Evolutionary conservation across 2,113 vertebrate species (phyloP), one percentile per base, ranked within the genome.

Genomic region (Indri indri): DNA sequence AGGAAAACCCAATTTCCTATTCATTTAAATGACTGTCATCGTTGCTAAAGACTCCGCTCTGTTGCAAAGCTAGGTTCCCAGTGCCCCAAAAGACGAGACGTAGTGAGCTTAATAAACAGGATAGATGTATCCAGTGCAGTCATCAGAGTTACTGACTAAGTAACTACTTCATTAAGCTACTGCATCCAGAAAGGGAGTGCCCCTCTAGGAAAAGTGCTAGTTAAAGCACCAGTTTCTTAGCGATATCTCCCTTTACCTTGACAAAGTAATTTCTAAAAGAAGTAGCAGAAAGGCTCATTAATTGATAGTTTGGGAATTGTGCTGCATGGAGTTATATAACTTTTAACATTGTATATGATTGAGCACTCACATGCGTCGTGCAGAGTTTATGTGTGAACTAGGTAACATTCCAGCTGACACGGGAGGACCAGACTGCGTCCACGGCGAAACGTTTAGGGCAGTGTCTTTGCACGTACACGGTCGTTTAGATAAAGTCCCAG

Each of bases 401-500:
- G 79, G 52, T 52, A 63, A 3, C 34, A 1, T 57, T 91, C 63
- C 10, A 63, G 84, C 45, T 1, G 0, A 2, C 32, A 3, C n/a
- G 3, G 13, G 82, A 84, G 37, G 34, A 2, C 52, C 23, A 23
- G 7, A 42, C 13, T 23, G 5, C 7, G 37, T 91, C 52, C 25
- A 2, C 16, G 12, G 2, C 0, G 20, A 40, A 25, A 50, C 6
- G 3, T 68, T 74, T 2, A 16, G 30, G 59, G 42, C 45, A 40
- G 7, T 16, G 0, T 47, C 32, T 52, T 73, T 25, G 23, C 17
- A 16, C 6, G 0, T 25, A 40, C 6, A 0, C 57, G 45, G 52
- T 45, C 27, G 12, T 32, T 59, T 76, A 47, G 50, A 27, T 30
- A 70, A 80, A 88, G 81, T 32, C 65, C 22, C 13, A 18, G n/a